phyloP scores from a whole-genome alignment of 1,140 invertebrate species.

The Drosophila punjabiensis region DNA sequence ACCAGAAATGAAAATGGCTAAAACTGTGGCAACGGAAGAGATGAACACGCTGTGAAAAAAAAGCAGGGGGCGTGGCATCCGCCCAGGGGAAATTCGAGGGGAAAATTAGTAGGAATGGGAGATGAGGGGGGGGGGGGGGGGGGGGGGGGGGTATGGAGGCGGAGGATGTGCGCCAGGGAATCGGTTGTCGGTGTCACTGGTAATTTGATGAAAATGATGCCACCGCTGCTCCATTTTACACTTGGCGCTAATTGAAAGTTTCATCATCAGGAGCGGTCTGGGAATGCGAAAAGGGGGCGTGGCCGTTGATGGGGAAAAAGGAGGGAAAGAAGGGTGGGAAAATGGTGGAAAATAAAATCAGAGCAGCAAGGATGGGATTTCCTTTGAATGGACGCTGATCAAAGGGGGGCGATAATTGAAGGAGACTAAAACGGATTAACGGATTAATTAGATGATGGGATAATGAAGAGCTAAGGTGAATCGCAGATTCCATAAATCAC shows the following conservation, averaged over 20 bases:
- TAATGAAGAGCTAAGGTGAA: constrained; percentile 40
- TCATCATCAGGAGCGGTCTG: constrained; percentile 50
- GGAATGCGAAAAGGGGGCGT: constrained; percentile 17
- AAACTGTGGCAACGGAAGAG: constrained; percentile 77
- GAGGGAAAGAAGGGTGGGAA: neutral
- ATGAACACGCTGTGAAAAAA: constrained; percentile 53
- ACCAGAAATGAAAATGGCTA: constrained; percentile 77
- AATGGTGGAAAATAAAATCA: constrained; percentile 23
- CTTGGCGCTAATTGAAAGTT: constrained; percentile 78
- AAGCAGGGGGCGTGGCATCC: constrained; percentile 8
- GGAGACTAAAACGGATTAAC: constrained; percentile 28
- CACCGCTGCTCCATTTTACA: constrained; percentile 73
- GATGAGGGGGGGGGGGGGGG: neutral
- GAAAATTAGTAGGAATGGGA: neutral
- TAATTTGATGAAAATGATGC: constrained; percentile 82
- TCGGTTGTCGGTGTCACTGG: constrained; percentile 69
- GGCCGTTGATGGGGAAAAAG: neutral
- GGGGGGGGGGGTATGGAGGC: neutral
- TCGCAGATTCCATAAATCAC: constrained; percentile 7
- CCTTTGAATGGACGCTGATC: constrained; percentile 33
- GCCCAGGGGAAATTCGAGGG: constrained; percentile 4
- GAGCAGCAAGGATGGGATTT: constrained; percentile 35
- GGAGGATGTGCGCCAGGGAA: constrained; percentile 15
- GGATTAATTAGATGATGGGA: constrained; percentile 45
- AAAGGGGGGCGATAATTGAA: constrained; percentile 33